A percentile compares a stretch with the other conserved stretches of the same genome.
Evolutionary conservation across 1,140 invertebrate genomes (phyloP).

Genomic region (Drosophila leontia): DNA sequence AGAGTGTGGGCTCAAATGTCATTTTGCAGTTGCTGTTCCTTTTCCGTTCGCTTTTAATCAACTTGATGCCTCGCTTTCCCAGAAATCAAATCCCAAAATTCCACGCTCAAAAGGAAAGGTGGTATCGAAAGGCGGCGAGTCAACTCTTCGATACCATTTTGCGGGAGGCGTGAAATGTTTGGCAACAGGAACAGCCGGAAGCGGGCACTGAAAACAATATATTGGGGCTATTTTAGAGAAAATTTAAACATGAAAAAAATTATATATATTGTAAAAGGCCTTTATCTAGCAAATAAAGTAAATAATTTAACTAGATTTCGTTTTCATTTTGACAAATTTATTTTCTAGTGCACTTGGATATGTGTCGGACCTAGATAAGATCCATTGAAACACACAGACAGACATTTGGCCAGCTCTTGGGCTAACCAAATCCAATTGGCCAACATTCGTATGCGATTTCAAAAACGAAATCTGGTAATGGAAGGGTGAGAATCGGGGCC

Average conservation of each 20-base stretch:
- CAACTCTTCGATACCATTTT: slow-evolving; percentile 30
- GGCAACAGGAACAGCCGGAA: slow-evolving; percentile 26
- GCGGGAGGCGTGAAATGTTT: slow-evolving; percentile 52
- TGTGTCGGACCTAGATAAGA: slow-evolving; percentile 15
- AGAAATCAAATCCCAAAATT: slow-evolving; percentile 28
- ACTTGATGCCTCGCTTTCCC: slow-evolving; percentile 27
- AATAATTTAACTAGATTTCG: not conserved
- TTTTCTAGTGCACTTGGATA: slow-evolving; percentile 16
- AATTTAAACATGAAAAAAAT: no score
- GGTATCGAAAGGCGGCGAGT: slow-evolving; percentile 12
- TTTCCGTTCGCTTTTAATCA: slow-evolving; percentile 21
- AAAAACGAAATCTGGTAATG: slow-evolving; percentile 69
- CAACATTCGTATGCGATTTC: slow-evolving; percentile 74
- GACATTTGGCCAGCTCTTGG: slow-evolving; percentile 19
- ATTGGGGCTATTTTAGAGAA: not conserved
- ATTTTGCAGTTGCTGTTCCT: slow-evolving; percentile 7
- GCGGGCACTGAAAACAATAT: not conserved
- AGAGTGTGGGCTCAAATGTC: slow-evolving; percentile 15
- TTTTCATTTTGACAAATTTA: not conserved
- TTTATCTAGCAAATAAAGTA: not conserved
- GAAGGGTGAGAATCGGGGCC: slow-evolving; percentile 30
- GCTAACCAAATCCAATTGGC: slow-evolving; percentile 78
- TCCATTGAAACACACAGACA: slow-evolving; percentile 19
- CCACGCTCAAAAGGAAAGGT: slow-evolving; percentile 26
- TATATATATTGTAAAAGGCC: not conserved